Percentiles rank a stretch among this genome's conserved stretches.
Evolutionary conservation across 2,888 invertebrate genomes (phyloP).

Genomic region (Axea sp.): DNA sequence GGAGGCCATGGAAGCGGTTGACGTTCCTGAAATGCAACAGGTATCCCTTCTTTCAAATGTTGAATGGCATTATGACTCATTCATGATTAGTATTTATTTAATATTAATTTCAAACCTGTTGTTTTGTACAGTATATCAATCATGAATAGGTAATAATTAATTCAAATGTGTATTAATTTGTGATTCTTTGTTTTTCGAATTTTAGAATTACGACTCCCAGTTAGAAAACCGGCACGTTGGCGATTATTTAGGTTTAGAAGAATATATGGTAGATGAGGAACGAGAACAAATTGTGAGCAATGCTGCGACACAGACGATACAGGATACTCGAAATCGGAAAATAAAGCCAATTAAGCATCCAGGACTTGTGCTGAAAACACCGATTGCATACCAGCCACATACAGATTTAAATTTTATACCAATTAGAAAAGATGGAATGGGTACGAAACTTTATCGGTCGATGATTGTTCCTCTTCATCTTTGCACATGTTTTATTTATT

Average conservation of each 20-base stretch:
- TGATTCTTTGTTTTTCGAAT: no score
- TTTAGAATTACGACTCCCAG: conserved; percentile 73
- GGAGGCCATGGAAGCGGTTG: conserved; percentile 76
- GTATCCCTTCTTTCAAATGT: no score
- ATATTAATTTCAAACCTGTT: no score
- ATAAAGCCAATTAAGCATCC: conserved; percentile 88
- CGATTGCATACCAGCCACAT: conserved; percentile 88
- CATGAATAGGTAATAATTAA: no score
- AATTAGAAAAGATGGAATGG: conserved; percentile 93
- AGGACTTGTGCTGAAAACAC: conserved; percentile 87
- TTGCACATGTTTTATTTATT: no score
- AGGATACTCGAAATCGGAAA: conserved; percentile 82
- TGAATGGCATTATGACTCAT: no score
- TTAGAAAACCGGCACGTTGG: conserved; percentile 75
- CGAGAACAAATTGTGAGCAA: conserved; percentile 80
- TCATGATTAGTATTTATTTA: no score
- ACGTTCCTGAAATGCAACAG: conserved; percentile 75
- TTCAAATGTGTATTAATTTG: no score
- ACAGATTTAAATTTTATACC: conserved; percentile 92
- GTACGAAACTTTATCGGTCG: no score
- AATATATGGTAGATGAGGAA: conserved; percentile 80
- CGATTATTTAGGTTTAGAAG: conserved; percentile 77
- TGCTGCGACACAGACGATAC: conserved; percentile 82
- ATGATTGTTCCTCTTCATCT: no score
- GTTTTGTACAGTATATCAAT: no score